Percentiles rank a stretch among this genome's conserved stretches.
Conservation (phyloP, 2,888 invertebrate genomes). For the Suillia variegata region DNA sequence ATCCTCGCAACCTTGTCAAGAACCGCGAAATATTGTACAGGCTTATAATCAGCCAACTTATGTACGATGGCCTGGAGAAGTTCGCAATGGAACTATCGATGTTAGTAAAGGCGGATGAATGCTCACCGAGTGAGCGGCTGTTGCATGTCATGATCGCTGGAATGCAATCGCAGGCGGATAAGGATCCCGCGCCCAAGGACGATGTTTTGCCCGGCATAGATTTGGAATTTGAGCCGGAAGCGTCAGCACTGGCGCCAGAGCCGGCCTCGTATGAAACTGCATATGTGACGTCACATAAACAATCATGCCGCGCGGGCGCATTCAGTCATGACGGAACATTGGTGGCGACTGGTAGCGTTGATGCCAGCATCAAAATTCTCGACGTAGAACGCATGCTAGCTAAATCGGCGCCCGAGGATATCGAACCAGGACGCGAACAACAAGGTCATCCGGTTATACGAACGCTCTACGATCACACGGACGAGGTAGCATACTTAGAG, state of each 20-base stretch:
- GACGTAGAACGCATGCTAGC: slow-evolving; percentile 99
- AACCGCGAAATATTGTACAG: slow-evolving; percentile 88
- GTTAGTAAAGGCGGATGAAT: slow-evolving; percentile 88
- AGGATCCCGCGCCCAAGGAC: slow-evolving; percentile 63
- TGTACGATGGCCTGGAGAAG: slow-evolving; percentile 96
- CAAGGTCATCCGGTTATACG: slow-evolving; percentile 98
- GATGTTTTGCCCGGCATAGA: slow-evolving; percentile 66
- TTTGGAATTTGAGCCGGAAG: slow-evolving; percentile 95
- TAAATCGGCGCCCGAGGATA: slow-evolving; percentile 92
- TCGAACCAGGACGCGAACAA: slow-evolving; percentile 81
- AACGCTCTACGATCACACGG: slow-evolving; percentile 91
- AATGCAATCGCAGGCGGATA: slow-evolving; percentile 78
- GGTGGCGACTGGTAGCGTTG: slow-evolving; percentile 97
- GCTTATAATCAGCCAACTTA: slow-evolving; percentile 94
- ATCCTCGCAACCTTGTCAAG: slow-evolving; percentile 81
- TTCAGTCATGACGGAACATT: slow-evolving; percentile 95
- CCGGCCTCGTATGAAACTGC: slow-evolving; percentile 98
- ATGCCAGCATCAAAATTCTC: slow-evolving; percentile 97
- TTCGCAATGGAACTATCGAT: slow-evolving; percentile 85
- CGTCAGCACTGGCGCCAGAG: slow-evolving; percentile 90
- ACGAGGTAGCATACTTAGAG: slow-evolving; percentile 95
- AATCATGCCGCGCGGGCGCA: slow-evolving; percentile 92
- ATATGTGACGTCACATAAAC: slow-evolving; percentile 98
- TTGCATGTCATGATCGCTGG: slow-evolving; percentile 86
- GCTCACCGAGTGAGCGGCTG: slow-evolving; percentile 94